Base-by-base conservation (phyloP, 2,797 vertebrate genomes). In the Oreortyx pictus region DNA sequence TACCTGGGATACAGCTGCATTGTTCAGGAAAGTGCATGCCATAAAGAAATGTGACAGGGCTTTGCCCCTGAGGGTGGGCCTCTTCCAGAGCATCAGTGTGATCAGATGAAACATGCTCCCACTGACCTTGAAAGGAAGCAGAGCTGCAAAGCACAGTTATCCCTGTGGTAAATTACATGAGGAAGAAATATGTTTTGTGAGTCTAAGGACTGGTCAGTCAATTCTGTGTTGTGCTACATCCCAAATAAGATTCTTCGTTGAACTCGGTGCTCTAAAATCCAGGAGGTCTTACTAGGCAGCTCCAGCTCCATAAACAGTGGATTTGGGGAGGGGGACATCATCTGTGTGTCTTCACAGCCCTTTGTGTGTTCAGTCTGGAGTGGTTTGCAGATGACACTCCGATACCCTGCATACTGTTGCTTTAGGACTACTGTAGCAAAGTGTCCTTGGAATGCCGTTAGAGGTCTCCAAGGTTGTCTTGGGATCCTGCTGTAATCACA, bases 31-130 rank as follows among this genome's bases (percentile, higher is more conserved):
- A 24, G 57, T 39, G 37, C 29, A 0, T 2, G 4, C 56, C 47
- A 9, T 86, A 33, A 84, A 82, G 85, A 70, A 43, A 88, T 49
- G n/a, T 82, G 89, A 57, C 74, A 64, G 94, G 71, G 33, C 80
- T 90, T 12, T 61, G 56, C 60, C 74, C 91, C 74, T 24, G 11
- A 3, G 66, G 31, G 50, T 82, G 70, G 86, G 29, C 35, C 7
- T n/a, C 85, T 88, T 44, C 59, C 77, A 94, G 60, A 47, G 60
- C 44, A 22, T 64, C 64, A 62, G 52, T 73, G 71, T 52, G 80
- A 64, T 70, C 62, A 54, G 78, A 88, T 65, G 57, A 56, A 93
- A 82, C 22, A 4, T 22, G 52, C 71, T 86, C 31, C 10, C 14
- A n/a, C 79, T 0, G 17, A 52, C 91, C 88, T 92, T 91, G 82